A percentile compares a stretch with the other conserved stretches of the same genome.
Evolutionary conservation across 2,797 vertebrate genomes (phyloP).

Genomic region (Chaunax sp.): DNA sequence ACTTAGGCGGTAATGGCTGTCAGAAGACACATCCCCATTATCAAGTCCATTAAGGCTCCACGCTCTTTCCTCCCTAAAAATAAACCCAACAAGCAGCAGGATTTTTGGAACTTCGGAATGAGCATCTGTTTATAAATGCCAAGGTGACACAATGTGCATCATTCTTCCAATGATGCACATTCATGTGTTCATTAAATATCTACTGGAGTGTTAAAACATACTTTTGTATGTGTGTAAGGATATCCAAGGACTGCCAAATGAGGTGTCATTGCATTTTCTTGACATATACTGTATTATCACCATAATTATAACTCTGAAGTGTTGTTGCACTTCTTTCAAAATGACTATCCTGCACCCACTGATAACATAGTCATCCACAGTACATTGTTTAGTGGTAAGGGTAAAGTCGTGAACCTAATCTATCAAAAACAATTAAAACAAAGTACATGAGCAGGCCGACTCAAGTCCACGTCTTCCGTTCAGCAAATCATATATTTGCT

Average conservation of each 20-base stretch:
- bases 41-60: constrained; percentile 79
- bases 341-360: no score
- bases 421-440: background rate
- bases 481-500: background rate
- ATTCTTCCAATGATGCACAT: constrained; percentile 33
- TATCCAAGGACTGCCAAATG: background rate
- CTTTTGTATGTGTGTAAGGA: background rate
- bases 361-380: no score
- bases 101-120: constrained; percentile 56
- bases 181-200: constrained; percentile 35
- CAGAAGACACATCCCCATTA: constrained; percentile 79
- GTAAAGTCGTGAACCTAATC: background rate
- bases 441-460: background rate
- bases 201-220: constrained; percentile 16
- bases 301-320: no score
- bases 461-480: background rate
- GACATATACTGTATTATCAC: background rate
- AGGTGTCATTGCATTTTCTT: background rate
- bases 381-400: background rate
- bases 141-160: constrained; percentile 51
- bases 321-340: background rate
- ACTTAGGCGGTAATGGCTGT: constrained; percentile 78
- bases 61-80: constrained; percentile 32
- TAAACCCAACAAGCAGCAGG: constrained; percentile 27
- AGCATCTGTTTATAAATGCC: constrained; percentile 63